Evolutionary conservation across 2,113 vertebrate genomes (phyloP), one percentile per base, ranked within the genome.

Genomic region (Abramis brama): DNA sequence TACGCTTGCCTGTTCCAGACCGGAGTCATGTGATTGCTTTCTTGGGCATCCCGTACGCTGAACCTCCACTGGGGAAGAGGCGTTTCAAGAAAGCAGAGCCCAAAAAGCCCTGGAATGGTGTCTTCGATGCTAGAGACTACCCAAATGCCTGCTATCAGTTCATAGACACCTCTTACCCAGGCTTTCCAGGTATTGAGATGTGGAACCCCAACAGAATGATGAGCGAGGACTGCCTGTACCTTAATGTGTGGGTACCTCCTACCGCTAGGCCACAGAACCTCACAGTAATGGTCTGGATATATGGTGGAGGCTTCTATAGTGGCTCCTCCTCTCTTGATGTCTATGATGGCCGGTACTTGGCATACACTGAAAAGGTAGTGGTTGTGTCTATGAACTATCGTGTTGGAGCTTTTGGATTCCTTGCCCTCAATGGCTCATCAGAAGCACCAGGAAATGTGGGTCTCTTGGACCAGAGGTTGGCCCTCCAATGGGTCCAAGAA

Each of bases 341-440:
- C 23, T 98, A 98, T 1, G 97, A 98, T 7, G 97, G 97, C 0
- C 96, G 97, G 1, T 97, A 96, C 90, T 93, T 98, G 21, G 94
- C 96, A n/a, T 91, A 96, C 87, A 92, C 90, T 0, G 96, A 98
- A 90, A 94, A 93, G 0, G 92, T 96, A 5, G 91, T 98, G 21
- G 92, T 98, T 87, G 96, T 98, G 11, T 98, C 97, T 86, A 97
- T 98, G 96, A 98, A 97, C 90, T 98, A 98, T 84, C 94, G 97
- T 0, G 94, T 98, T 1, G 96, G 96, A 0, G 94, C 97, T 17
- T 95, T 98, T 27, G 97, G 97, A 0, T 98, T 98, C 77, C 89
- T 98, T 8, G 95, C 96, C 2, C 91, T 98, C 8, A 95, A 96
- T 0, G 97, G 97, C 9, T 96, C 95, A 25, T 91, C 94, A 0